A percentile compares a stretch with the other conserved stretches of the same genome.
Evolutionary conservation across 2,888 invertebrate species (phyloP).

Genomic region (Spatulosminthurus flaviceps): DNA sequence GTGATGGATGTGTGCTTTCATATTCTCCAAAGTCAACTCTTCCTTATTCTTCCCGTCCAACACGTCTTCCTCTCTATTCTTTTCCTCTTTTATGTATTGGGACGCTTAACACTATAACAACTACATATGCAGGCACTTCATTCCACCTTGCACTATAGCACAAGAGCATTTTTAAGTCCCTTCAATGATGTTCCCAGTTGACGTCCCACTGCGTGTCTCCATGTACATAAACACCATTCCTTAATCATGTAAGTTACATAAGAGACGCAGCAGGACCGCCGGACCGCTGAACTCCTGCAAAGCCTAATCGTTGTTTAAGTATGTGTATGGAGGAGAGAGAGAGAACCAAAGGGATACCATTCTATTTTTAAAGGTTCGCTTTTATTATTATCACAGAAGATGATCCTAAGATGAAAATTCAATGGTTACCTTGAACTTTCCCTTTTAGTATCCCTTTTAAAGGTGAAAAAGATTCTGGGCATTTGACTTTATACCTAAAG

Average conservation of each 20-base stretch:
- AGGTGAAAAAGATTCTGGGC: constrained; percentile 16
- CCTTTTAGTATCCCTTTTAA: constrained; percentile 29
- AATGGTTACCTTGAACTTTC: constrained; percentile 45
- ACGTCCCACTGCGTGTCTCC: constrained; percentile 30
- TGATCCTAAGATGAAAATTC: constrained; percentile 6
- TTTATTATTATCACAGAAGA: not conserved
- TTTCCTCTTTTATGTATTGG: too few relatives aligned
- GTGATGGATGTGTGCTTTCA: constrained; percentile 41
- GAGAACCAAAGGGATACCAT: not conserved
- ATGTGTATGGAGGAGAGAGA: too few relatives aligned
- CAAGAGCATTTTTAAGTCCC: not conserved
- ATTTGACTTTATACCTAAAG: constrained; percentile 44
- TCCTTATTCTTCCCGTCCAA: constrained; percentile 28
- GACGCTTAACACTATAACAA: too few relatives aligned
- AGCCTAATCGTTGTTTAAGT: too few relatives aligned
- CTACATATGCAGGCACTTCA: constrained; percentile 29
- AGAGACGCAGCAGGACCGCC: not conserved
- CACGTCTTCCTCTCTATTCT: too few relatives aligned
- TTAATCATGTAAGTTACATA: not conserved
- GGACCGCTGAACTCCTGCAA: too few relatives aligned
- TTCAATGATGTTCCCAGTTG: constrained; percentile 12
- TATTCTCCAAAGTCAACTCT: constrained; percentile 40
- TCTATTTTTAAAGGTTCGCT: constrained; percentile 44
- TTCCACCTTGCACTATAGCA: not conserved
- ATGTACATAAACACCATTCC: not conserved